Evolutionary conservation across 1,140 invertebrate genomes (phyloP).

Genomic region (Nomia melanderi): DNA sequence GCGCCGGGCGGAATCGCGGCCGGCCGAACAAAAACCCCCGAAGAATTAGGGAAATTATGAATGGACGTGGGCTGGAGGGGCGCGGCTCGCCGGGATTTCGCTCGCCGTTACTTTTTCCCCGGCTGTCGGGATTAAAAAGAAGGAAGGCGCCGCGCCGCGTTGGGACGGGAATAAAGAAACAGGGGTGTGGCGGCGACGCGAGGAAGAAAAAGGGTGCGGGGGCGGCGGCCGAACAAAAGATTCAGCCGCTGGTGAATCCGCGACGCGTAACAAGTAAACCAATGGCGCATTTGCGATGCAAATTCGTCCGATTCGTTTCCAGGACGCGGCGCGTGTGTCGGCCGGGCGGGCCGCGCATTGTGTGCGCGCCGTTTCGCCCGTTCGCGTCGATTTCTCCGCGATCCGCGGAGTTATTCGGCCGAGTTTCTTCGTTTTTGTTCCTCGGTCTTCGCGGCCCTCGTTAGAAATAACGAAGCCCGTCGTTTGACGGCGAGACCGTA

Average conservation of each 20-base stretch:
- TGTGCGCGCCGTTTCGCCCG: background rate
- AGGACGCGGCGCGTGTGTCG: too few species aligned
- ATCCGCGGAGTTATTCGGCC: background rate
- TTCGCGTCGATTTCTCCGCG: background rate
- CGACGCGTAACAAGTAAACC: slow-evolving; percentile 4
- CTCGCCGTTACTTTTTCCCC: background rate
- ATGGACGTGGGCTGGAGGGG: too few species aligned
- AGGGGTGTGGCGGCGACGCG: slow-evolving; percentile 1
- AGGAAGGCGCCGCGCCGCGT: too few species aligned
- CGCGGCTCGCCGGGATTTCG: background rate
- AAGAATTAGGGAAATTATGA: background rate
- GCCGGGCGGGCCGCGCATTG: slow-evolving; percentile 1
- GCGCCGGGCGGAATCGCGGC: too few species aligned
- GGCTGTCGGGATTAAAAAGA: background rate
- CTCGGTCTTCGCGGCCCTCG: background rate
- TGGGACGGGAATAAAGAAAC: background rate
- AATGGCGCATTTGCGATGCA: slow-evolving; percentile 24
- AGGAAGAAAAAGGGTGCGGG: background rate
- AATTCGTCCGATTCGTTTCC: slow-evolving; percentile 15
- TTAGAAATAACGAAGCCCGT: background rate
- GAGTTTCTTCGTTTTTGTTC: background rate
- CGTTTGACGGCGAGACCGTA: background rate
- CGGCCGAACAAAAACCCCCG: too few species aligned
- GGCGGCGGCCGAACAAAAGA: too few species aligned
- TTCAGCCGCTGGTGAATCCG: background rate